Evolutionary conservation across 2,888 invertebrate genomes (phyloP), one percentile per base, ranked within the genome.

Genomic region (Phorcus lineatus): DNA sequence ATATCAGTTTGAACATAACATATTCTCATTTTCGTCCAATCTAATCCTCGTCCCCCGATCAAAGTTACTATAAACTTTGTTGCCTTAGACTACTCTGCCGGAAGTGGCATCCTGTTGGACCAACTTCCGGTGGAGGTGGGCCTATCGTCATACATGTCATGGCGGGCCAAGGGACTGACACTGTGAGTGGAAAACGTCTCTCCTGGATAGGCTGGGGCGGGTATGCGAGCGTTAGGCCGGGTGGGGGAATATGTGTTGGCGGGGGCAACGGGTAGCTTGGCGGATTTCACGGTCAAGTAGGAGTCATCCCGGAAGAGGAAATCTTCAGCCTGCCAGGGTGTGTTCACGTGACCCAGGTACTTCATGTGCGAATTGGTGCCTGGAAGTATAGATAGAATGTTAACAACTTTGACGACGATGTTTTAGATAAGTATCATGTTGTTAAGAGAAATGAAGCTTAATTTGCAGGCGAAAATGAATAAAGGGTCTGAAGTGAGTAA

Each of bases 221-320:
- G 36, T 36, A 36, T 36, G 36, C 36, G 36, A 7, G 36, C 36
- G 7, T 36, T 36, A 36, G 36, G 36, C 2, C 36, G 36, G 36
- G 36, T 36, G 7, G 36, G 36, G 36, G 36, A 36, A 7, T 36
- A 36, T 2, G 36, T 36, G 7, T 36, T 36, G 17, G 24, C 54
- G 13, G 75, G 75, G 19, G 75, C 75, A 28, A 24, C 19, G 75
- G 75, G 53, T 22, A 16, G 19, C 28, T 3, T 75, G 0, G 54
- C 0, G 6, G 22, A 24, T 53, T 75, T 75, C 24, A 84, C 81
- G 19, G 81, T 81, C 84, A 84, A 80, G 47, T 80, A 81, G n/a
- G 82, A 66, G 57, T 81, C 66, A 53, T 84, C 84, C n/a, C 80
- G 74, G 52, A 78, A 78, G 7, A 82, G 75, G n/a, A 78, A 70